Base-by-base conservation (phyloP, 2,888 invertebrate genomes). In the Agonopterix alstromeriana region DNA sequence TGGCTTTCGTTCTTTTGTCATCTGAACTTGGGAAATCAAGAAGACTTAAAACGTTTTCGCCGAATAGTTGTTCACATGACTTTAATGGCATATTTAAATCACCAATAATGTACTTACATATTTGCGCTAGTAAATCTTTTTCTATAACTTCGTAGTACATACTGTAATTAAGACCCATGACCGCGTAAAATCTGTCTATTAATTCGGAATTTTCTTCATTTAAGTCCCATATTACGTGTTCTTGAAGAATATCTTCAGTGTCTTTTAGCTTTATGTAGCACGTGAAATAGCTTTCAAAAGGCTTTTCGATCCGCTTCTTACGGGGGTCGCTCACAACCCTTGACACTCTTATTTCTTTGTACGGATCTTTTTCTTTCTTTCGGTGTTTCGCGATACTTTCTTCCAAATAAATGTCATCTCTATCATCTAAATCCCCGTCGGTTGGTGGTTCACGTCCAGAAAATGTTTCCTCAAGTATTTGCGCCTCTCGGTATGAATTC, bases 61-160 rank as follows among this genome's bases (percentile, higher is more conserved):
- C 90, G 61, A 90, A 90, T 47, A 90, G 60, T 52, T 59, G 64
- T 36, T 76, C 67, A 45, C 61, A 68, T 9, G 85, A 70, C 52
- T 77, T 78, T n/a, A 74, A 38, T 2, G 82, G 78, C 50, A 81
- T 52, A 1, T 67, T 36, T 43, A 65, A 75, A 53, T 90, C 86
- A 1, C 89, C 90, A 44, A 89, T 82, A 35, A 89, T 73, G 49
- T 89, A 78, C 67, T 79, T 82, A 47, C 86, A 89, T 48, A 91
- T 65, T 55, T 76, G 80, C 42, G 90, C 89, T 38, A 93, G 58
- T 2, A 91, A 84, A 0, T 86, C 73, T 52, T 87, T 82, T 56
- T 92, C 91, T 47, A 92, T 84, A 0, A 72, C 58, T 55, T 90
- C 85, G 61, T 91, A 92, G 59, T 90, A 90, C 69, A 93, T 80